Base-by-base conservation (phyloP, 2,888 invertebrate genomes). In the Ophion ellenae region DNA sequence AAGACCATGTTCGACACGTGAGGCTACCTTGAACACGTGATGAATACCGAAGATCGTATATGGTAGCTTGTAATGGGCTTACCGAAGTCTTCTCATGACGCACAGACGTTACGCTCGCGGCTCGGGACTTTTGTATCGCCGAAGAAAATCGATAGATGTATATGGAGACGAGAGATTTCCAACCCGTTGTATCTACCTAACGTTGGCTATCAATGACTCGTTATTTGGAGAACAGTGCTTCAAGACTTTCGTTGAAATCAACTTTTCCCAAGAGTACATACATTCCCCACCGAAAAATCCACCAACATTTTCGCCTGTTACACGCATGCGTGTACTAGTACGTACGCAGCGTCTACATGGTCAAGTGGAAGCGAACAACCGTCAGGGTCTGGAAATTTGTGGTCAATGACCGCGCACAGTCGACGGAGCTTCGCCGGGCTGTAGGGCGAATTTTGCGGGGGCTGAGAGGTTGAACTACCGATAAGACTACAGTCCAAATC, bases 401-500 rank as follows among this genome's bases (percentile, higher is more conserved):
- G 85, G 85, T 85, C 85, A 76, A 59, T 79, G 85, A 85, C 85
- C 85, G 80, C 80, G 74, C 40, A 82, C 45, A 75, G 47, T 17
- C 71, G 70, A 36, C n/a, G 32, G 61, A 79, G 77, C 59, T 57
- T 61, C 36, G 24, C 28, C n/a, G 57, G 69, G 74, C 69, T 75
- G 67, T 36, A 61, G 32, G 24, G 59, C 69, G 47, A 61, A 20
- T 53, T 67, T 45, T 20, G 76, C 47, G 24, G 45, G 66, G 79
- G 28, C n/a, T n/a, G 63, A 17, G 9, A 47, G 14, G 70, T 36
- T 63, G 59, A 59, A 57, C 45, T 74, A 64, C 47, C 70, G 57
- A 40, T 70, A 32, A 75, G 82, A 67, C 53, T 24, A 74, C 36
- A 3, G 1, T 57, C 59, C 61, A 40, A 20, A 74, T 11, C 61